A percentile compares a stretch with the other conserved stretches of the same genome.
phyloP scores from a whole-genome alignment of 2,797 vertebrate genomes.

The Scyliorhinus canicula region DNA sequence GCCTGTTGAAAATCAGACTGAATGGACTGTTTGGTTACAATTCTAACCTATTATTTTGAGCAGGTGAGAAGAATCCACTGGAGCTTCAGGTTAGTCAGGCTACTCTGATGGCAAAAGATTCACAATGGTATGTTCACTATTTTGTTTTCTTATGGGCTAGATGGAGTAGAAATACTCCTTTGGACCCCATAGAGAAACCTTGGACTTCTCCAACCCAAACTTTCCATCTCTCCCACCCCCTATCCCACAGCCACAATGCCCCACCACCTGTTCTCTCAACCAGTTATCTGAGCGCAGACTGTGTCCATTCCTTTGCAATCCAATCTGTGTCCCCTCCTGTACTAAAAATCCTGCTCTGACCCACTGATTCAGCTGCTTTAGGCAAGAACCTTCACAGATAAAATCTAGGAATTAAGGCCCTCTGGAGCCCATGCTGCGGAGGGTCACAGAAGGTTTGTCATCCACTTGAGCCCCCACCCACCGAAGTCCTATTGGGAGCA shows the following conservation, averaged over 20 bases:
- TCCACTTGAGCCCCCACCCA: background rate
- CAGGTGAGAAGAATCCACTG: too few relatives aligned
- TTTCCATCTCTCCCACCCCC: too few relatives aligned
- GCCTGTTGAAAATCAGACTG: background rate
- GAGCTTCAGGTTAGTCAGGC: background rate
- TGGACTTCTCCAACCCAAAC: too few relatives aligned
- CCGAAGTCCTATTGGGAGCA: background rate
- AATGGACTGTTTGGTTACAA: background rate
- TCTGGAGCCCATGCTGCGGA: background rate
- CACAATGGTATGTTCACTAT: too few relatives aligned
- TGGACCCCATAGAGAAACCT: too few relatives aligned
- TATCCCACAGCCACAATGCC: too few relatives aligned
- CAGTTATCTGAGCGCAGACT: background rate
- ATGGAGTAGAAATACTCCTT: too few relatives aligned
- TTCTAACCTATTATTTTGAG: too few relatives aligned
- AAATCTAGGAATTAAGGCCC: background rate
- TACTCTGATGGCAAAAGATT: background rate
- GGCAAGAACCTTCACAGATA: background rate
- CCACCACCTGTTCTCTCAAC: background rate
- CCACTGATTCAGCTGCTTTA: background rate
- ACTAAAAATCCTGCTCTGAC: background rate
- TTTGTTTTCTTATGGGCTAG: too few relatives aligned
- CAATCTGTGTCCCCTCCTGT: background rate
- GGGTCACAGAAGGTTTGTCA: too few relatives aligned
- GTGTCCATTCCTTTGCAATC: background rate